Evolutionary conservation across 2,113 vertebrate species (phyloP).

Genomic region (Natator depressus): DNA sequence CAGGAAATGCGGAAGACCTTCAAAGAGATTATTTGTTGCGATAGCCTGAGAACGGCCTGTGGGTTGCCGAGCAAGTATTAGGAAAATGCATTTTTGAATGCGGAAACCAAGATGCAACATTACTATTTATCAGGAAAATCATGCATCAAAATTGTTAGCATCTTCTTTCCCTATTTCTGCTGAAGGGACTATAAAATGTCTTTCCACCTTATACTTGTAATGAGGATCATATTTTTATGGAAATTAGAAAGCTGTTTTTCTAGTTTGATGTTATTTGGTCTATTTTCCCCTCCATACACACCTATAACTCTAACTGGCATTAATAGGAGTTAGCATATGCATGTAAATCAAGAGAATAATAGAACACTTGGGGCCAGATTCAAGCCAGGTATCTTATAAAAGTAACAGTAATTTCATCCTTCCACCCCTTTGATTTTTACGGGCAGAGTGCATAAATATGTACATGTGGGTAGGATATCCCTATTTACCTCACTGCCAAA

Average conservation of each 20-base stretch:
- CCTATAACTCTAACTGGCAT: not conserved
- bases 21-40: conserved; percentile 92
- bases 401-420: not conserved
- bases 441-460: not conserved
- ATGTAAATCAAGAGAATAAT: not conserved
- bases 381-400: not conserved
- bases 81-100: conserved; percentile 1
- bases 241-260: not conserved
- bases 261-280: not conserved
- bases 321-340: not conserved
- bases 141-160: not conserved
- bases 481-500: not conserved
- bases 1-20: conserved; percentile 97
- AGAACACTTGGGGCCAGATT: not conserved
- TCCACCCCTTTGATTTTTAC: not conserved
- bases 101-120: not conserved
- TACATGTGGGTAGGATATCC: not conserved
- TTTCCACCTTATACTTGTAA: not conserved
- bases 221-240: not conserved
- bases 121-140: not conserved
- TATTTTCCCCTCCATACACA: not conserved
- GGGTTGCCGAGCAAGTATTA: conserved; percentile 81
- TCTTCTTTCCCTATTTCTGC: not conserved
- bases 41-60: conserved; percentile 79
- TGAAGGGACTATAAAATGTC: not conserved